A percentile compares a stretch with the other conserved stretches of the same genome.
Conservation (phyloP, 1,140 invertebrate genomes). For the Heliothis virescens region DNA sequence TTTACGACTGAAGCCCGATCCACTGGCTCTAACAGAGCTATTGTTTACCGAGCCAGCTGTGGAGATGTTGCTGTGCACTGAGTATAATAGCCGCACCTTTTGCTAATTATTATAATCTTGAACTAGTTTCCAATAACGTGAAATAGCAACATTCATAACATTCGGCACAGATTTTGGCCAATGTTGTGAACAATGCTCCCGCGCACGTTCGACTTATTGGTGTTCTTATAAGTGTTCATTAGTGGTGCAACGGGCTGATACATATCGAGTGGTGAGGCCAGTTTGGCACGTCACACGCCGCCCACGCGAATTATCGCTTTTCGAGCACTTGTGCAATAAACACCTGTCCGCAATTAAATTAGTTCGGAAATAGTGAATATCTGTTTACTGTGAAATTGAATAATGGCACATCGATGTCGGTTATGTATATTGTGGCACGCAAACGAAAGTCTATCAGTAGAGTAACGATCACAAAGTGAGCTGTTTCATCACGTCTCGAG, state of each 20-base stretch:
- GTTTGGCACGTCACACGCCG: constrained; percentile 56
- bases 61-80: constrained; percentile 7
- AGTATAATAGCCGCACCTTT: constrained; percentile 54
- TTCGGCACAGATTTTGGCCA: constrained; percentile 11
- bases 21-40: not conserved
- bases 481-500: constrained; percentile 56
- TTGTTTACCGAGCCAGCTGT: constrained; percentile 11
- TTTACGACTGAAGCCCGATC: constrained; percentile 51
- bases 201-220: constrained; percentile 15
- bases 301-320: constrained; percentile 61
- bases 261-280: constrained; percentile 55
- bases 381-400: constrained; percentile 65
- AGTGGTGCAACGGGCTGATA: constrained; percentile 70
- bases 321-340: constrained; percentile 72
- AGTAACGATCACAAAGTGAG: constrained; percentile 49
- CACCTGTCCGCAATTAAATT: constrained; percentile 65
- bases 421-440: constrained; percentile 61
- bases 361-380: constrained; percentile 61
- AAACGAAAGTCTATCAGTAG: constrained; percentile 57
- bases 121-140: constrained; percentile 73
- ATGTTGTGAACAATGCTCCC: constrained; percentile 18
- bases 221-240: constrained; percentile 44
- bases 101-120: constrained; percentile 80
- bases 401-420: constrained; percentile 63
- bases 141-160: constrained; percentile 53